Evolutionary conservation across 1,140 invertebrate genomes (phyloP).

Genomic region (Procambarus clarkii): DNA sequence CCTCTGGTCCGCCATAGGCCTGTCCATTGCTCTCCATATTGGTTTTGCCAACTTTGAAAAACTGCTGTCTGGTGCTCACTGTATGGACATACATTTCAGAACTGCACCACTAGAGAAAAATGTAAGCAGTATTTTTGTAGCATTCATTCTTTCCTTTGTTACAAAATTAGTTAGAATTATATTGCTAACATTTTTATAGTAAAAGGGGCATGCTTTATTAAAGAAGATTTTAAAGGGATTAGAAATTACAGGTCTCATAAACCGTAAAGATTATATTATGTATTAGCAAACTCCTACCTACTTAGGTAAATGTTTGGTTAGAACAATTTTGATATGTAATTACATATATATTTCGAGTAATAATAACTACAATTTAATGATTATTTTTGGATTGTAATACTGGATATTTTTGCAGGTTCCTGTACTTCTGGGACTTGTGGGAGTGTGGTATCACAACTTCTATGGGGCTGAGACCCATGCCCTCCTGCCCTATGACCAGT

Average conservation of each 20-base stretch:
- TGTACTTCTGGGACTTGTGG: slow-evolving; percentile 93
- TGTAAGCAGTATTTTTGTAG: slow-evolving; percentile 79
- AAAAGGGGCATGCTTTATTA: too few relatives aligned
- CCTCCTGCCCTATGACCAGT: slow-evolving; percentile 98
- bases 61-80: slow-evolving; percentile 86
- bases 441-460: slow-evolving; percentile 98
- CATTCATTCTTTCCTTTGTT: too few relatives aligned
- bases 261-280: too few relatives aligned
- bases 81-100: slow-evolving; percentile 95
- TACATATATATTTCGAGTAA: too few relatives aligned
- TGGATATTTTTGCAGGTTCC: slow-evolving; percentile 83
- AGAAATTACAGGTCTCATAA: too few relatives aligned
- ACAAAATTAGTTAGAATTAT: too few relatives aligned
- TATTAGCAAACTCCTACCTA: too few relatives aligned
- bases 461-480: slow-evolving; percentile 96
- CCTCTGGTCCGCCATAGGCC: slow-evolving; percentile 84
- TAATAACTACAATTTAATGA: too few relatives aligned
- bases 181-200: too few relatives aligned
- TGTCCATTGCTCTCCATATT: slow-evolving; percentile 95
- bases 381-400: slow-evolving; percentile 50
- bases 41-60: slow-evolving; percentile 97
- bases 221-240: too few relatives aligned
- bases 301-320: too few relatives aligned
- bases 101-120: slow-evolving; percentile 93
- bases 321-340: too few relatives aligned